phyloP scores from a whole-genome alignment of 2,888 invertebrate species.

The Macropis europaea region DNA sequence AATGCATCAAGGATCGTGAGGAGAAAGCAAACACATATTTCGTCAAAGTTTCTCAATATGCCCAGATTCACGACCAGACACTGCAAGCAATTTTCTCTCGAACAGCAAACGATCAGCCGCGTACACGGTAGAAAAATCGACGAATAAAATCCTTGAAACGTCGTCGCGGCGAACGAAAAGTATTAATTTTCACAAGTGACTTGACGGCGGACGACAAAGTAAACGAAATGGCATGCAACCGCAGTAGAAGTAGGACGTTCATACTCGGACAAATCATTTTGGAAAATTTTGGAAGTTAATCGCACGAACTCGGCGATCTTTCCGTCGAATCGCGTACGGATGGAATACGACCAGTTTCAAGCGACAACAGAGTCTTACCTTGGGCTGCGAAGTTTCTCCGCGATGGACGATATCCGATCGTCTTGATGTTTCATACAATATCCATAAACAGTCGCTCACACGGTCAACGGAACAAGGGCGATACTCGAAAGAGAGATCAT shows the following conservation, averaged over 20 bases:
- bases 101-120: not conserved
- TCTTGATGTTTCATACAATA: slow-evolving; percentile 57
- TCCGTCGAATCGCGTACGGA: not conserved
- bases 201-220: not conserved
- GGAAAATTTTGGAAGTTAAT: not conserved
- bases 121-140: too few species aligned
- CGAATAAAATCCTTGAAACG: not conserved
- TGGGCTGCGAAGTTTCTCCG: slow-evolving; percentile 54
- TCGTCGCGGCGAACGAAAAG: not conserved
- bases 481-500: slow-evolving; percentile 30
- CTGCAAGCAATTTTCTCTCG: not conserved
- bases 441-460: slow-evolving; percentile 49
- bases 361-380: slow-evolving; percentile 54
- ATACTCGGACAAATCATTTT: not conserved
- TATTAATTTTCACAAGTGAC: not conserved
- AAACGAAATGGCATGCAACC: not conserved
- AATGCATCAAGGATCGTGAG: not conserved
- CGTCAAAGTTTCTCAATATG: not conserved
- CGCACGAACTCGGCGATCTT: not conserved
- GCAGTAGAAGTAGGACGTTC: not conserved
- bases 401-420: slow-evolving; percentile 49
- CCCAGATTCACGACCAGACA: not conserved
- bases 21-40: not conserved
- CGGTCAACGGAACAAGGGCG: slow-evolving; percentile 12
- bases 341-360: not conserved